Evolutionary conservation across 2,113 vertebrate genomes (phyloP).

Genomic region (Dryoscopus gambensis): DNA sequence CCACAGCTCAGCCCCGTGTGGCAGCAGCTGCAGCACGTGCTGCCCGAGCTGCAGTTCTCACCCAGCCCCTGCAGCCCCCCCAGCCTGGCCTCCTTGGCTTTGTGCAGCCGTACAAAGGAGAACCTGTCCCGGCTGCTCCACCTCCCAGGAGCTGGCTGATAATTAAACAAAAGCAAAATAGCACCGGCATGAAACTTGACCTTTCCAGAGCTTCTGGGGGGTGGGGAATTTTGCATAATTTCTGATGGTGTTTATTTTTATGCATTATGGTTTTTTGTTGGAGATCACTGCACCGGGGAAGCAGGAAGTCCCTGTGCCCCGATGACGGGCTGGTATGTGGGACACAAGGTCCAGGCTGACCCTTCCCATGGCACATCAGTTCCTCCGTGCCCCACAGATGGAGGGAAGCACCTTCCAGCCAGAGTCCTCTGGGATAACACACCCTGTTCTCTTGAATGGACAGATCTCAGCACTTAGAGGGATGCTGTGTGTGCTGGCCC

Average conservation of each 20-base stretch:
- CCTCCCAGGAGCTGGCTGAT: constrained; percentile 14
- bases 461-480: background rate
- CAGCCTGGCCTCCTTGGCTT: background rate
- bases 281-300: accelerated
- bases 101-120: constrained; percentile 3
- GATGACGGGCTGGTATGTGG: background rate
- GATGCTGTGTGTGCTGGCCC: background rate
- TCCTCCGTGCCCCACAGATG: background rate
- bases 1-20: accelerated
- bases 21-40: background rate
- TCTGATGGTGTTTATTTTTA: background rate
- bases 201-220: background rate
- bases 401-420: background rate
- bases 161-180: constrained; percentile 64
- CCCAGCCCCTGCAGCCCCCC: background rate
- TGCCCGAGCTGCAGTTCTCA: background rate
- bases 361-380: accelerated
- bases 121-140: constrained; percentile 30
- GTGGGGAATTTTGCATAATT: background rate
- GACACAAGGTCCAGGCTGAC: background rate
- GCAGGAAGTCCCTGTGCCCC: accelerated
- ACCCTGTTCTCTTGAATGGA: background rate
- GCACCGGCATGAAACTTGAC: constrained; percentile 40
- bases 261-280: background rate
- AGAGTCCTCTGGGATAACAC: background rate